Base-by-base conservation (phyloP, 2,113 vertebrate genomes). In the Mixornis gularis region DNA sequence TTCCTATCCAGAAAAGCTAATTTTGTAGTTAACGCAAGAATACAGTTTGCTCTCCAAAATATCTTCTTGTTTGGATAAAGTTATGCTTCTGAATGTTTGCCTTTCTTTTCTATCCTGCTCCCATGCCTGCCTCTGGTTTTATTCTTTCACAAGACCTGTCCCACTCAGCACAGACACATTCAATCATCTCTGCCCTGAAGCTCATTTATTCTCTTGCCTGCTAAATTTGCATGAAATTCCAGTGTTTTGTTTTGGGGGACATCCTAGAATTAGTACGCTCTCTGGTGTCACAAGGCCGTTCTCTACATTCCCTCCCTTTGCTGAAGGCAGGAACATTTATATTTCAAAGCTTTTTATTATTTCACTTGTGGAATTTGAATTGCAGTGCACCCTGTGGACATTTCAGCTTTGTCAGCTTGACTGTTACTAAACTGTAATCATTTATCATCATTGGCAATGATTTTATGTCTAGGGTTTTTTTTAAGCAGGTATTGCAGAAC, bases 351-450 rank as follows among this genome's bases (percentile, higher is more conserved):
- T 72, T 80, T 93, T 92, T 81, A 65, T 89, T 93, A 86, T 91
- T 85, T 74, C 66, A 92, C 80, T 60, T 87, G 51, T 85, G 63
- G 68, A 80, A 79, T 94, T 82, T 70, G 80, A 92, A 69, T 87
- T 79, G 59, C 71, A 74, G 1, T 85, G 55, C n/a, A 72, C 94
- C 91, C 74, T 77, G 81, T 52, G 91, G 94, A 73, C 74, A 25
- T 77, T 91, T 79, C 63, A 87, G 91, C 85, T 91, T 91, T 93
- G 74, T 95, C 96, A 89, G 85, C 89, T 92, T 91, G 85, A 66
- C 73, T 94, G 43, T 94, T 94, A 84, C 72, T 90, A 95, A 90
- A 51, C 56, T 85, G 32, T 85, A 64, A 85, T 89, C 38, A 78
- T 95, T 92, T 90, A 86, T 88, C 90, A 93, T 92, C 65, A 76